Base-by-base conservation (phyloP, 2,797 vertebrate genomes). In the Chrosomus eos region DNA sequence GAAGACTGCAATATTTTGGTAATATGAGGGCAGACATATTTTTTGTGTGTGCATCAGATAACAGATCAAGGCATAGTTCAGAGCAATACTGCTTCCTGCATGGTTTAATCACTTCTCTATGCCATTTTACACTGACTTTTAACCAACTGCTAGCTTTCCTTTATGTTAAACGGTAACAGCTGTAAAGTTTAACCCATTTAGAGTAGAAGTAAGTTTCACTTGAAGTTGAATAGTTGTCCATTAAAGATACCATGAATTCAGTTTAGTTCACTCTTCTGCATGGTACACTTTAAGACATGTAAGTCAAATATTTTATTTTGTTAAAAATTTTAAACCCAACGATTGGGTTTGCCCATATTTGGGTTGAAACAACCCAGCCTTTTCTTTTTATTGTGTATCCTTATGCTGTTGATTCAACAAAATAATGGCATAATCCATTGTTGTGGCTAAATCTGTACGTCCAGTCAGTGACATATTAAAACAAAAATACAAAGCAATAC, bases 41-140 rank as follows among this genome's bases (percentile, higher is more conserved):
- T 7, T 79, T 36, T 70, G 67, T 82, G 18, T 58, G 9, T 64
- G 36, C 53, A 85, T 86, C 80, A 86, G 80, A 88, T 86, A 82
- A 85, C 82, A 77, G 23, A 85, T 87, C 67, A 83, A 83, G 67
- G 73, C 86, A 78, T 38, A 86, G 36, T 74, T 87, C 53, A 72
- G 60, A 70, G 33, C 67, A 55, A n/a, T 53, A 16, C 36, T 67
- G 66, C 66, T 78, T 90, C 86, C 89, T 88, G 86, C n/a, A 0
- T 78, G 75, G 19, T 36, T 78, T 2, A 36, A 66, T 51, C 33
- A 36, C 48, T 55, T 77, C 62, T 67, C 73, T 43, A 66, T 48
- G 77, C 28, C 14, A 26, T 76, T 36, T 58, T 76, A 7, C 7
- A 26, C 23, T 40, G 36, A 38, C 73, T 2, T 78, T 43, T 21